phyloP scores from a whole-genome alignment of 1,140 invertebrate genomes.

The Campodea augens region DNA sequence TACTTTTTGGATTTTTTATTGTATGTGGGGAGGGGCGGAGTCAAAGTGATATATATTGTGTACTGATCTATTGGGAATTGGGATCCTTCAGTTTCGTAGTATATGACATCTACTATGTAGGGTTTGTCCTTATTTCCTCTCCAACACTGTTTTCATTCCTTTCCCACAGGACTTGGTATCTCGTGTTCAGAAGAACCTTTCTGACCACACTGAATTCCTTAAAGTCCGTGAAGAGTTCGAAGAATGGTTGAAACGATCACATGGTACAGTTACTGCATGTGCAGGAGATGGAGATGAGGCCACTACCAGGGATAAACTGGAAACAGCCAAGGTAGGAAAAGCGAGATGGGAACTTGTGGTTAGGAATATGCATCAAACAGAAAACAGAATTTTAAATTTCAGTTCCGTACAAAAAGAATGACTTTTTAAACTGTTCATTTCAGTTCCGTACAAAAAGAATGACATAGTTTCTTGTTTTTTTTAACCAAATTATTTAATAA shows the following conservation, averaged over 20 bases:
- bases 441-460: neutral
- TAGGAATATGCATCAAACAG: no score
- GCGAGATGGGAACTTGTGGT: no score
- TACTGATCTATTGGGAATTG: no score
- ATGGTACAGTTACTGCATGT: conserved; percentile 59
- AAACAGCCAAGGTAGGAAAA: conserved; percentile 36
- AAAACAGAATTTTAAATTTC: conserved; percentile 3
- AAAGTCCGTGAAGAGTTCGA: conserved; percentile 64
- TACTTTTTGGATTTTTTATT: no score
- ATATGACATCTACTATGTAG: no score
- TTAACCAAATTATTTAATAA: no score
- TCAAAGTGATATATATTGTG: no score
- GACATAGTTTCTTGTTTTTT: conserved; percentile 2
- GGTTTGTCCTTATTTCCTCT: no score
- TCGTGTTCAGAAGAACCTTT: conserved; percentile 67
- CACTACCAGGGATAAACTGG: conserved; percentile 62
- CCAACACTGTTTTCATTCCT: no score
- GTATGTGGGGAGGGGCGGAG: no score
- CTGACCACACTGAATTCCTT: conserved; percentile 72
- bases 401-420: conserved; percentile 16
- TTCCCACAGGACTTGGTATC: no score
- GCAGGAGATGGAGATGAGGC: conserved; percentile 55
- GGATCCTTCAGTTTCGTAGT: no score
- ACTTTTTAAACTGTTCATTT: conserved; percentile 30
- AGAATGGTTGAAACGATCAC: conserved; percentile 55